Evolutionary conservation across 1,140 invertebrate species (phyloP), one percentile per base, ranked within the genome.

Genomic region (Lepeophtheirus salmonis): DNA sequence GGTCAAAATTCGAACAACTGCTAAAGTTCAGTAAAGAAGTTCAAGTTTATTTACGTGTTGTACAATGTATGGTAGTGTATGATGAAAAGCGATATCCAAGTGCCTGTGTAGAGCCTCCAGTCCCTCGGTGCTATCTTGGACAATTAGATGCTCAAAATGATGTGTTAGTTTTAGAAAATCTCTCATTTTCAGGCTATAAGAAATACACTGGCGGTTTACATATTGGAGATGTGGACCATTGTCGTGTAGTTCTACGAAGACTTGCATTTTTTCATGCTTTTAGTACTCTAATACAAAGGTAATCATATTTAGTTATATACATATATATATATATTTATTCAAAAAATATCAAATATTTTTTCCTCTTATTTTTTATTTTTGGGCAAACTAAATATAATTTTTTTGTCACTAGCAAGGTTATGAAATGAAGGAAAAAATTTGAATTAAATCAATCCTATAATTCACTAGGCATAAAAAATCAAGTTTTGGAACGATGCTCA

Each of bases 31-130:
- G 16, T 14, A 54, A 54, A 14, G 52, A 54, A 22, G 52, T 22
- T 3, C 52, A 54, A 14, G 52, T 54, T 22, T 54, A 54, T 22
- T 22, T n/a, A 3, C 16, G 23, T 18, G 52, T 22, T 22, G n/a
- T 54, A n/a, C 52, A 22, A 17, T 54, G 52, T 16, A 54, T 54
- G 52, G 52, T 22, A 14, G n/a, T 22, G 16, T 54, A 54, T 21
- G 57, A 59, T 22, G 57, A 59, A 41, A 59, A 59, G 41, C 26
- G 57, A 23, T 59, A 59, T 23, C 16, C 30, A 14, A 50, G 30
- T n/a, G 57, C 57, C 18, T 59, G 57, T 16, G 23, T 59, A 13
- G 57, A 59, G 23, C 57, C 57, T 17, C 57, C 57, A 6, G 48
- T 59, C 12, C 57, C 57, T 13, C 51, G 50, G 18, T 41, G 23